These are phyloP conservation scores for Laothoe populi DNA, from an alignment of 2,888 invertebrate genomes.

Conservation along the genomic window DNA sequence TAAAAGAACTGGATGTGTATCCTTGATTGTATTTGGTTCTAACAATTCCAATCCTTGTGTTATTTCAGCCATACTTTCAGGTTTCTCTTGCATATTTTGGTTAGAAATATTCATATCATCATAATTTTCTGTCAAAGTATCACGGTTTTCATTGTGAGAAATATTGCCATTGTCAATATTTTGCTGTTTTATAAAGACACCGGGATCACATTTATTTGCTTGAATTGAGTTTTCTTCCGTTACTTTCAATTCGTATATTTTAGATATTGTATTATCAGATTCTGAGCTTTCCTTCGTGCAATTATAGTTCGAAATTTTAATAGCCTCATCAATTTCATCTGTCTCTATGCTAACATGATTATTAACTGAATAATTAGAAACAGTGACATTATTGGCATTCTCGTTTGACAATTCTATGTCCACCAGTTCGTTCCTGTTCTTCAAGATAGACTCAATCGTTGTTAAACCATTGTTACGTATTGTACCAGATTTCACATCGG, in stretches of 20 bases:
- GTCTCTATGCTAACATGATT: neutral
- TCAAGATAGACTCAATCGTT: neutral
- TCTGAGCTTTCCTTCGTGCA: too few relatives aligned
- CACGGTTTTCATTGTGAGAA: neutral
- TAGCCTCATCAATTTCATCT: neutral
- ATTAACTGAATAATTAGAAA: neutral
- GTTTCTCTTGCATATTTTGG: neutral
- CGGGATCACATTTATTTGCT: too few relatives aligned
- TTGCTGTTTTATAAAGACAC: neutral
- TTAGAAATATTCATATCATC: neutral
- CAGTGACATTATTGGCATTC: neutral
- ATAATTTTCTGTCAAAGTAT: neutral
- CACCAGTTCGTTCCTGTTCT: neutral
- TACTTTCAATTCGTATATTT: neutral
- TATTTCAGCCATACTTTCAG: neutral
- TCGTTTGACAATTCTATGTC: neutral
- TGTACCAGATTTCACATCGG: neutral
- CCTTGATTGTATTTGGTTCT: neutral
- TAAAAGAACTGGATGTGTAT: neutral
- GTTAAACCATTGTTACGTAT: neutral
- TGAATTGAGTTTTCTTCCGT: neutral
- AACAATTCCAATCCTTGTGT: neutral
- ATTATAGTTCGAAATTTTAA: neutral
- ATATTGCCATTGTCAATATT: neutral
- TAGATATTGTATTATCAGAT: neutral